Base-by-base conservation (phyloP, 2,888 invertebrate genomes). In the Psococerastis gibbosa region DNA sequence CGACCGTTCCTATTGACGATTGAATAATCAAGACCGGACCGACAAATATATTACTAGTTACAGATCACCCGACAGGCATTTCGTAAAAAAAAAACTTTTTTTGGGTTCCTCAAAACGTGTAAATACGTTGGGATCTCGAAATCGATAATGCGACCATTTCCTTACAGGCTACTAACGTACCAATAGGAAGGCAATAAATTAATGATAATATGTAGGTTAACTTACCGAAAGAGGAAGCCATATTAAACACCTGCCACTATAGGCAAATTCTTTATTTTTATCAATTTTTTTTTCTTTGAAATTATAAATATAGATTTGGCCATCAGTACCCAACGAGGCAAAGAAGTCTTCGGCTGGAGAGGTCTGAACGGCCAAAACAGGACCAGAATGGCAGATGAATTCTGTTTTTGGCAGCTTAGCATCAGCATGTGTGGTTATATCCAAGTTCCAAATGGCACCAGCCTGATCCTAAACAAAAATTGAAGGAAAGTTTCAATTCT, bases 381-480 rank as follows among this genome's bases (percentile, higher is more conserved):
- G 62, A 0, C 89, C 87, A 0, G 85, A 80, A 52, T 89, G 88
- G 51, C 75, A 78, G 0, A 71, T 71, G 50, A 78, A 69, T 41
- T 75, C 55, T 50, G 64, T 64, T 35, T 34, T 42, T 3, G 48
- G 47, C 3, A 32, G 38, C 13, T 44, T 38, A 8, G 46, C 42
- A 32, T 38, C 43, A 6, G 49, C 46, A 3, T 47, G 65, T 23
- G 69, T 70, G 15, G 71, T 70, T 3, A 83, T 59, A 53, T 81
- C 78, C 34, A 79, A 67, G 31, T 68, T 57, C 81, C 82, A 83
- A 41, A 91, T 67, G 2, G 84, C 87, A 9, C 89, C 89, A 49
- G 77, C 78, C 2, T 78, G 83, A 63, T 91, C 91, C 83, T 87
- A 48, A 22, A 53, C 11, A 27, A 16, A 35, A 17, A 15, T 15